phyloP scores from a whole-genome alignment of 2,113 vertebrate genomes.

The Procavia capensis region DNA sequence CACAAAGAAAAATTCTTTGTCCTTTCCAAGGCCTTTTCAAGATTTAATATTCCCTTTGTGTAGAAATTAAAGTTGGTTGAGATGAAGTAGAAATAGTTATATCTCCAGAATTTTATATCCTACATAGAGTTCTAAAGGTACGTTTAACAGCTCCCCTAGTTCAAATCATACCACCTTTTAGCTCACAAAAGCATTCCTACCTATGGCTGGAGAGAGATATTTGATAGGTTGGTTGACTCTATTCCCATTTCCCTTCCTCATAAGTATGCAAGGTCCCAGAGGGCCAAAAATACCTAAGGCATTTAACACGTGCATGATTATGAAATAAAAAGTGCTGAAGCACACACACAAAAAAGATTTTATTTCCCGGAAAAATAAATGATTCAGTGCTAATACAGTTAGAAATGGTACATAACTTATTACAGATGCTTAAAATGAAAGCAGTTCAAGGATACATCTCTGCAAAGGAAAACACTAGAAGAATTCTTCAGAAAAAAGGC shows the following conservation, averaged over 20 bases:
- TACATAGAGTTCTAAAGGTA: conserved; percentile 43
- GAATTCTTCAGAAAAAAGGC: not conserved
- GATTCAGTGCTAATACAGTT: conserved; percentile 67
- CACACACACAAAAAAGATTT: conserved; percentile 56
- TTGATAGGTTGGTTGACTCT: conserved; percentile 27
- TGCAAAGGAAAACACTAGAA: not conserved
- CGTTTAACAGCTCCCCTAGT: conserved; percentile 45
- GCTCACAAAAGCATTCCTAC: conserved; percentile 34
- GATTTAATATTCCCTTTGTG: conserved; percentile 72
- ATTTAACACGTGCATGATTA: conserved; percentile 30
- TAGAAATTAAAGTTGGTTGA: conserved; percentile 72
- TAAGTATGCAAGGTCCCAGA: not conserved
- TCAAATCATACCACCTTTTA: conserved; percentile 27
- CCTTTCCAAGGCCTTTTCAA: conserved; percentile 65
- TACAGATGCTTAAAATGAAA: conserved; percentile 65
- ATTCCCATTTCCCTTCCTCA: conserved; percentile 19
- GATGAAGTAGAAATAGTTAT: conserved; percentile 63
- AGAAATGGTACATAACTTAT: conserved; percentile 65
- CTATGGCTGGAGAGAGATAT: not conserved
- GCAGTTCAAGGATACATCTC: not conserved
- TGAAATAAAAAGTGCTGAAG: conserved; percentile 63
- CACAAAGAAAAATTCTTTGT: conserved; percentile 67
- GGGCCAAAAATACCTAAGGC: not conserved
- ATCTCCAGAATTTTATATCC: conserved; percentile 63
- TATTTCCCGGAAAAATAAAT: conserved; percentile 67